Conservation (phyloP, 2,797 vertebrate genomes). For the Columba guinea region DNA sequence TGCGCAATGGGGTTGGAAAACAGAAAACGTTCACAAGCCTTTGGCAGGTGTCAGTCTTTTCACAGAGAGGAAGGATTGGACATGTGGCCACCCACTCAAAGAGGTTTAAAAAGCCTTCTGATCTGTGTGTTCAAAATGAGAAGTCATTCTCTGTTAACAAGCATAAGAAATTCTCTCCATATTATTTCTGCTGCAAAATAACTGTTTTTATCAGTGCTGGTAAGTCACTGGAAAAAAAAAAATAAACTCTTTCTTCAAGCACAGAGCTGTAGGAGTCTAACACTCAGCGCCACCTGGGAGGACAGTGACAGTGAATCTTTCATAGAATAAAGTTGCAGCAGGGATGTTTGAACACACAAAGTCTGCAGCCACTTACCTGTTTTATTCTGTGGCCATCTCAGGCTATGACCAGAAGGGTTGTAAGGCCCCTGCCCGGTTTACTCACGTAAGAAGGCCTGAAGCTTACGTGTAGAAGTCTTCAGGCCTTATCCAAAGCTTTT, state of each 20-base stretch:
- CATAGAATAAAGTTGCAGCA: neutral
- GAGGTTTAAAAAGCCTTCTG: neutral
- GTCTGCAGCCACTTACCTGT: neutral
- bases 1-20: neutral
- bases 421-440: neutral
- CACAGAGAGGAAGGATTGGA: neutral
- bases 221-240: neutral
- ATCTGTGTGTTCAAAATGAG: neutral
- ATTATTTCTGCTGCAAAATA: neutral
- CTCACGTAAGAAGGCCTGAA: neutral
- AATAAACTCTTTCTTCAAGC: neutral
- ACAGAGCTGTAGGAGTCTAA: neutral
- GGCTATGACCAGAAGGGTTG: fast-evolving
- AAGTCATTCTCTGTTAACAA: neutral
- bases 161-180: neutral
- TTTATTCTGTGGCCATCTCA: neutral
- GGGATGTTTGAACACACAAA: neutral
- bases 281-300: neutral
- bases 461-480: neutral
- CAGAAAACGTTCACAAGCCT: neutral
- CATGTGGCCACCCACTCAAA: neutral
- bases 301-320: fast-evolving
- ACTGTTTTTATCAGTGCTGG: neutral
- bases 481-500: neutral
- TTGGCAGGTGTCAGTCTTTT: neutral